These are phyloP conservation scores for human DNA, from an alignment of 2,113 vertebrate genomes.

Conservation along the genomic window GRCh38 chr1:15881001-15881500, in stretches of 20 bases:
- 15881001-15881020: background rate
- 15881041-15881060: background rate
- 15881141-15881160: background rate
- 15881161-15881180: background rate
- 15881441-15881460: background rate
- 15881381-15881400: background rate
- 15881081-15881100: background rate
- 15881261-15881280: background rate
- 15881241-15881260: background rate
- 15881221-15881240: background rate
- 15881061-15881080: background rate
- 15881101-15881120: background rate
- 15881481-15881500: background rate
- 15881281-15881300: conserved; percentile 3
- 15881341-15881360: conserved; percentile 30
- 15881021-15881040: background rate
- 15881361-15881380: background rate
- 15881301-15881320: conserved; percentile 14
- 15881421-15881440: background rate
- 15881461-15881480: conserved; percentile 16
- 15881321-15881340: conserved; percentile 34
- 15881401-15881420: background rate
- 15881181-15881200: background rate
- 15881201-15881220: background rate
- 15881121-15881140: background rate